These are phyloP conservation scores for Gallinago undulata DNA, from an alignment of 2,113 vertebrate species.

Conservation along the genomic window DNA sequence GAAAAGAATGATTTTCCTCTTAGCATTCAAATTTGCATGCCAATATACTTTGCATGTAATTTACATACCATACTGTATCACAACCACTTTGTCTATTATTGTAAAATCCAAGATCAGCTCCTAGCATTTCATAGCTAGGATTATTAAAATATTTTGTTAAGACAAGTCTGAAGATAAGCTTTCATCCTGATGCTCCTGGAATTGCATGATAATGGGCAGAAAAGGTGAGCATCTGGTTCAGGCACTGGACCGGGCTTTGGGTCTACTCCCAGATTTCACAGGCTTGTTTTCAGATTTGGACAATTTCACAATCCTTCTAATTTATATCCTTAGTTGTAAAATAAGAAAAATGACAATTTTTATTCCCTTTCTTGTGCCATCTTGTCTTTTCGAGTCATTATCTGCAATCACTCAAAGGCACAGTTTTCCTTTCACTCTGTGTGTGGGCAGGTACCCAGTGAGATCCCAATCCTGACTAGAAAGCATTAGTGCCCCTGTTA, in stretches of 20 bases:
- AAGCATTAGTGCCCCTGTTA: neutral
- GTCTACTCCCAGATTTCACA: neutral
- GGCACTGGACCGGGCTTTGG: neutral
- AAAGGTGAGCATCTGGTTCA: neutral
- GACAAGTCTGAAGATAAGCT: constrained; percentile 45
- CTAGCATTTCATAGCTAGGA: constrained; percentile 34
- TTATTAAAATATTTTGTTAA: constrained; percentile 62
- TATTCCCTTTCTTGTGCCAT: neutral
- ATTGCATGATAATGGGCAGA: neutral
- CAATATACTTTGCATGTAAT: constrained; percentile 57
- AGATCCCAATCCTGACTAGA: neutral
- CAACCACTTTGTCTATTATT: constrained; percentile 30
- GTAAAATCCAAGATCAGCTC: constrained; percentile 41
- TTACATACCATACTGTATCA: constrained; percentile 40
- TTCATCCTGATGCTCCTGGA: constrained; percentile 12
- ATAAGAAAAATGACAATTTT: neutral
- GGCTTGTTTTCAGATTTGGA: neutral
- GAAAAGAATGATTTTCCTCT: constrained; percentile 51
- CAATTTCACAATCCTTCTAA: neutral
- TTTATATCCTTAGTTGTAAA: neutral
- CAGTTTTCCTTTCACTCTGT: neutral
- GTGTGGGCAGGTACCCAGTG: constrained; percentile 1
- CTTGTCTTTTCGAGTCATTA: constrained; percentile 4
- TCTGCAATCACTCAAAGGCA: constrained; percentile 9
- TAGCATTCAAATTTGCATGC: constrained; percentile 51